These are phyloP conservation scores for Alligator sinensis DNA, from an alignment of 2,113 vertebrate genomes.

Conservation along the genomic window DNA sequence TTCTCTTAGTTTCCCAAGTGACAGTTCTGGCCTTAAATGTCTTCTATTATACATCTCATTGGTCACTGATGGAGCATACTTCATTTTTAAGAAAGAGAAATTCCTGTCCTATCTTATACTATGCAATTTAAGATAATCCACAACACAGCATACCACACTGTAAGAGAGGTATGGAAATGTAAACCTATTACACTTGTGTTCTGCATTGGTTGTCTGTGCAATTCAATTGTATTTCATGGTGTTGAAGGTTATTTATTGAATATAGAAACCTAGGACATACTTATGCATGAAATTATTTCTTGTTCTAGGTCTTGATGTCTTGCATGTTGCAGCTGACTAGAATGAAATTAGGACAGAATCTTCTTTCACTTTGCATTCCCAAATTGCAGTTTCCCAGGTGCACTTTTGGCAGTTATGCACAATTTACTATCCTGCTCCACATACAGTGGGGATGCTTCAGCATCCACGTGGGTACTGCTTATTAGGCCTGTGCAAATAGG, in stretches of 20 bases:
- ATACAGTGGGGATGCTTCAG: too few relatives aligned
- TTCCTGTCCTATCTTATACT: too few relatives aligned
- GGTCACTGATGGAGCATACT: too few relatives aligned
- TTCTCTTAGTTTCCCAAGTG: neutral
- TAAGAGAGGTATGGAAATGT: neutral
- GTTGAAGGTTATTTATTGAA: neutral
- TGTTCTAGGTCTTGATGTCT: neutral
- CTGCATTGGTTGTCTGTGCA: neutral
- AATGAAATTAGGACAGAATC: neutral
- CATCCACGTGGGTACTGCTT: too few relatives aligned
- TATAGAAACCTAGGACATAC: neutral
- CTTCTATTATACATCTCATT: neutral
- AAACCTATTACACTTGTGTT: neutral
- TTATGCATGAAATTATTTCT: neutral
- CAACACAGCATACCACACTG: neutral
- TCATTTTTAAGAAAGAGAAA: too few relatives aligned
- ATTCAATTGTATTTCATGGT: neutral
- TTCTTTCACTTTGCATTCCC: neutral
- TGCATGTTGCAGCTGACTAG: neutral
- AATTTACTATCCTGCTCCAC: too few relatives aligned
- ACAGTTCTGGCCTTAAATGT: neutral
- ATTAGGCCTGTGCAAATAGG: too few relatives aligned
- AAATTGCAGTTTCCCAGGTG: neutral
- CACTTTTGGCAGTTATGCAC: too few relatives aligned
- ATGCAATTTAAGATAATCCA: neutral